Base-by-base conservation (phyloP, 92 coral and sea anemone genomes). In the Porites divaricata region DNA sequence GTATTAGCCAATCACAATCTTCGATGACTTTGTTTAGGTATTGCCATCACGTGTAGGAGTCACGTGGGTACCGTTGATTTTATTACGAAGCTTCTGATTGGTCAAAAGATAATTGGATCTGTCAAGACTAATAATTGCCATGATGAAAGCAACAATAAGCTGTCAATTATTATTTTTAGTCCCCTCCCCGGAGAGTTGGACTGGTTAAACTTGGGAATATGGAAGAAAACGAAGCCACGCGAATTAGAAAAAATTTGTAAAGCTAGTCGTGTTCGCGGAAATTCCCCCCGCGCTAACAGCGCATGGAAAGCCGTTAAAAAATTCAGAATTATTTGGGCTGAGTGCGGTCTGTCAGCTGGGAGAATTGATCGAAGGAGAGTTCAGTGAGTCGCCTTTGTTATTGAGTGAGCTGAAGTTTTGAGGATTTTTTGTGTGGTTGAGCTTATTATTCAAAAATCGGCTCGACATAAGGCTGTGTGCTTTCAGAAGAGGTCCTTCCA, bases 91-190 rank as follows among this genome's bases (percentile, higher is more conserved):
- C 19, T 52, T 69, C 23, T 79, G 92, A 92, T 94, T 94, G 98
- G 98, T 75, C 41, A 50, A 87, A 70, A 72, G 49, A 79, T 92
- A 90, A 89, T 89, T 90, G 87, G 89, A 94, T 85, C 98, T 94
- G 98, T 94, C 98, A 94, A 79, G 92, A 94, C 94, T 94, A 92
- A 92, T 94, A 94, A 94, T 94, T 94, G 94, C 93, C 87, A 91
- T 94, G 98, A 94, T 94, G 98, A 94, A 89, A 89, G 93, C 93
- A 91, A 92, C 98, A 94, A 94, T 94, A 74, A 85, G 85, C 92
- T 94, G 93, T 94, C 95, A 93, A 88, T 93, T 91, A 94, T 83
- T 87, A 78, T 83, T 65, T 82, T 89, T 79, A 83, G 78, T 88
- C 92, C 98, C 98, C 95, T 93, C 98, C 98, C 89, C 89, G 92